Conservation (phyloP, 2,797 vertebrate species). For the Dipus sagitta region DNA sequence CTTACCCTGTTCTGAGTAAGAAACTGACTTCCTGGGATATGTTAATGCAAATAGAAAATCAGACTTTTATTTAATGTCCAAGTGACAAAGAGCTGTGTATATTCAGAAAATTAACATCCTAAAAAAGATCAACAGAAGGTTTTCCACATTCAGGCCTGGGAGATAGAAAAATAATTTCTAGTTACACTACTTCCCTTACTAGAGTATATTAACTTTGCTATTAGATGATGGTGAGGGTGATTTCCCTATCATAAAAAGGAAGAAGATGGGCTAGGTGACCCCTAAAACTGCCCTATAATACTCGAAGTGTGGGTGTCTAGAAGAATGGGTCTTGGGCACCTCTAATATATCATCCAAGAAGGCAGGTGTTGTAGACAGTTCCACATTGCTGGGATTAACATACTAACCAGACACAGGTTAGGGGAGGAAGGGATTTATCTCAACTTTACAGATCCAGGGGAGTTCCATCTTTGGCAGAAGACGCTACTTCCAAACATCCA, state of each 20-base stretch:
- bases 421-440: too few species aligned
- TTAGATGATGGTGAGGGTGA: neutral
- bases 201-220: constrained; percentile 16
- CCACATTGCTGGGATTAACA: too few species aligned
- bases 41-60: constrained; percentile 38
- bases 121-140: constrained; percentile 50
- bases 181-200: neutral
- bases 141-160: neutral
- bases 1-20: neutral
- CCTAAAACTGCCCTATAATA: neutral
- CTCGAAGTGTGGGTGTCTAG: neutral
- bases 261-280: neutral
- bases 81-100: neutral
- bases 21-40: neutral
- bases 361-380: neutral
- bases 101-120: constrained; percentile 46
- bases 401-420: too few species aligned
- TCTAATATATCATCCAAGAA: constrained; percentile 17
- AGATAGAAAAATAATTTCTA: neutral
- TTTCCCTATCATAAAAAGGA: neutral
- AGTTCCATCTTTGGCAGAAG: too few species aligned
- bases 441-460: too few species aligned
- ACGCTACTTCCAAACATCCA: too few species aligned
- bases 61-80: constrained; percentile 7
- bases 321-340: neutral